A percentile compares a stretch with the other conserved stretches of the same genome.
Conservation (phyloP, 2,797 vertebrate species). For the Rhinogobio ventralis region DNA sequence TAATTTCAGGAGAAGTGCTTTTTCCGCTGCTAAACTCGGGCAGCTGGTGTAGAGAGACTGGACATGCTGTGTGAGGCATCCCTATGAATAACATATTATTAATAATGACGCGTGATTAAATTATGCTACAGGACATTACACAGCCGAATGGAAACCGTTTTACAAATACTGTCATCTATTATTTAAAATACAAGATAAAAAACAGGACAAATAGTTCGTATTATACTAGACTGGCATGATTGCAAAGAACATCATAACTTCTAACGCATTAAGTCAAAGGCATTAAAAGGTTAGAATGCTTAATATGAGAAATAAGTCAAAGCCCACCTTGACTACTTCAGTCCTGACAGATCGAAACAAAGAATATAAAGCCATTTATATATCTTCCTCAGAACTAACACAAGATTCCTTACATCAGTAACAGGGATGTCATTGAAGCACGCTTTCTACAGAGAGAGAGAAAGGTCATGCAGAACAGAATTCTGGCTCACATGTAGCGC, state of each 20-base stretch:
- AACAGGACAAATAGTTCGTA: not conserved
- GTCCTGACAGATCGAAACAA: conserved; percentile 65
- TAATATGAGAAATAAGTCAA: not conserved
- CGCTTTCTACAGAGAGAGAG: conserved; percentile 66
- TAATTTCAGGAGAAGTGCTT: conserved; percentile 85
- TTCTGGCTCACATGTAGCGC: conserved; percentile 24
- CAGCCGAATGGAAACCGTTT: not conserved
- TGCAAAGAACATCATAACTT: not conserved
- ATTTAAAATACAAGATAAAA: not conserved
- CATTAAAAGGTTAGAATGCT: not conserved
- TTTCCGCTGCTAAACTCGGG: conserved; percentile 76
- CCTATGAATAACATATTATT: conserved; percentile 59
- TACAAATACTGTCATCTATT: not conserved
- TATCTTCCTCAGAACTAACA: not conserved
- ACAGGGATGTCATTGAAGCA: conserved; percentile 77
- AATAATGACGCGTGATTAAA: not conserved
- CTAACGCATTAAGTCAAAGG: not conserved
- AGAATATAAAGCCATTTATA: conserved; percentile 70
- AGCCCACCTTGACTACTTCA: conserved; percentile 72
- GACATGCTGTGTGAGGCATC: conserved; percentile 59
- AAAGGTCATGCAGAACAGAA: conserved; percentile 50
- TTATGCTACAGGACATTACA: not conserved
- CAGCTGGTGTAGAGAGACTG: conserved; percentile 72
- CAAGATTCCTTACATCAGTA: conserved; percentile 30
- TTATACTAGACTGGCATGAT: not conserved